Evolutionary conservation across 2,888 invertebrate genomes (phyloP).

Genomic region (Steinernema hermaphroditum): DNA sequence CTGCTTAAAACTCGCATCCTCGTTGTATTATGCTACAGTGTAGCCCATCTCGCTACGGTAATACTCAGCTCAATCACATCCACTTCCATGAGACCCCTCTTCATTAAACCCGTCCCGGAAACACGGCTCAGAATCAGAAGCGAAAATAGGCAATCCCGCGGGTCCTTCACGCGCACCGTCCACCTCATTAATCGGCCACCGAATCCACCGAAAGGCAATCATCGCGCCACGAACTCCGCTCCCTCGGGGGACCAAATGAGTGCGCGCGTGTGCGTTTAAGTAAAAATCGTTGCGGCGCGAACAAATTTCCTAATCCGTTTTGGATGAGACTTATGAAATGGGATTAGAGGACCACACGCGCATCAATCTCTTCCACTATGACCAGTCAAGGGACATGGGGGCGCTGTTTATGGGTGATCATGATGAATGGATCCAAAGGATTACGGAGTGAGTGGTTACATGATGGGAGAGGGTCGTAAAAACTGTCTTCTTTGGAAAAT

Average conservation of each 20-base stretch:
- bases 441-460: no score
- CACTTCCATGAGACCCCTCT: no score
- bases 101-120: no score
- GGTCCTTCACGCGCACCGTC: slow-evolving; percentile 1
- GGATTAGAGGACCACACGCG: slow-evolving; percentile 26
- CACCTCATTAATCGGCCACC: slow-evolving; percentile 29
- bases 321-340: slow-evolving; percentile 28
- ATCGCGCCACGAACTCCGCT: neutral
- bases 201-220: slow-evolving; percentile 7
- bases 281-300: slow-evolving; percentile 27
- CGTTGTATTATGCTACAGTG: no score
- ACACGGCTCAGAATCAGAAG: neutral
- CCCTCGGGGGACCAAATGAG: slow-evolving; percentile 24
- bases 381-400: neutral
- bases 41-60: no score
- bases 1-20: no score
- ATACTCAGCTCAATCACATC: no score
- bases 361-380: slow-evolving; percentile 6
- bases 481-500: no score
- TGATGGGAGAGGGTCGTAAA: no score
- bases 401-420: neutral
- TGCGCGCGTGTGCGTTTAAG: slow-evolving; percentile 24
- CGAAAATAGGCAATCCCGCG: neutral
- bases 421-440: neutral
- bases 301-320: slow-evolving; percentile 27